Percentiles rank a stretch among this genome's conserved stretches.
phyloP scores from a whole-genome alignment of 2,113 vertebrate species.

The Bagarius yarrelli region DNA sequence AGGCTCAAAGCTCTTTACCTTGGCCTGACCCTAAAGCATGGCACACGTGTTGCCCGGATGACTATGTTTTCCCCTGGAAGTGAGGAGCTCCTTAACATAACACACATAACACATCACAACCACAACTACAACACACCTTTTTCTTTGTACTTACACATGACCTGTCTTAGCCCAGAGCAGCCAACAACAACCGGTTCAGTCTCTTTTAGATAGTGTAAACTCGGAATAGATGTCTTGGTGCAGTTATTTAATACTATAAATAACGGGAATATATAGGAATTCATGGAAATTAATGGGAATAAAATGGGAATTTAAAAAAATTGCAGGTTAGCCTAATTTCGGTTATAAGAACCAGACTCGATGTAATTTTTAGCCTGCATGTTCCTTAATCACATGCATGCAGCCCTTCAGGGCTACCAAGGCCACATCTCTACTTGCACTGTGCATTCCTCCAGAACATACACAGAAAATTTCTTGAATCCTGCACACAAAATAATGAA shows the following conservation, averaged over 20 bases:
- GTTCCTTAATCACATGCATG: no score
- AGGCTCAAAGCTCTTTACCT: constrained; percentile 20
- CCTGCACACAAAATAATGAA: no score
- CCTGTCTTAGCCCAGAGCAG: background rate
- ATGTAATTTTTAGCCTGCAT: no score
- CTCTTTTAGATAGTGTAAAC: background rate
- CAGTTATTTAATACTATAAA: background rate
- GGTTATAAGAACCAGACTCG: no score
- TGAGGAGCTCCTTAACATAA: constrained; percentile 65
- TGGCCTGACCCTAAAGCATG: constrained; percentile 50
- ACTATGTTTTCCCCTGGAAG: constrained; percentile 72
- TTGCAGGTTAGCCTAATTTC: no score
- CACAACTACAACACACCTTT: background rate
- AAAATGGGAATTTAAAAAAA: no score
- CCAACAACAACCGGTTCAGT: background rate
- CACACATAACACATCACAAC: background rate
- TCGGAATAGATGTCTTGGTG: background rate
- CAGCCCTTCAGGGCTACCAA: no score
- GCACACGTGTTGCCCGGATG: constrained; percentile 70
- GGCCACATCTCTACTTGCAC: no score
- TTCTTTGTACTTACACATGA: background rate
- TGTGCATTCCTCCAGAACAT: no score
- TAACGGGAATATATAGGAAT: no score
- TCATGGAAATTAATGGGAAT: no score
- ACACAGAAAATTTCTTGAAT: no score